Evolutionary conservation across 2,113 vertebrate species (phyloP), one percentile per base, ranked within the genome.

Genomic region (Prietella phreatophila): DNA sequence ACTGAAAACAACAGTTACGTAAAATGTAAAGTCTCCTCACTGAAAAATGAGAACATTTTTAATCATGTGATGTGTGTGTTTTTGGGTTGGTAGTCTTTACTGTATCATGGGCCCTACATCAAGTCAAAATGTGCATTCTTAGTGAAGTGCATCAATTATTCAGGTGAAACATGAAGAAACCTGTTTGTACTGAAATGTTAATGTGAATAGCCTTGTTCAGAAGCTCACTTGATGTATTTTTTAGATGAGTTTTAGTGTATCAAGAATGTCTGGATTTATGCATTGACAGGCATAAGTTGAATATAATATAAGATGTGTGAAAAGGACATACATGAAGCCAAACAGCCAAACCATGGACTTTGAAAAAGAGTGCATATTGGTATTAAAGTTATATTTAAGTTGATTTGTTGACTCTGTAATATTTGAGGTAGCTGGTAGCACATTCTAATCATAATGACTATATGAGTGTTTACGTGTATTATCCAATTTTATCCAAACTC

Each of bases 361-460:
- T 58, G 53, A 86, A 58, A 76, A 71, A 47, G 15, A 85, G 50
- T 25, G 50, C 1, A 30, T 1, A n/a, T 78, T 78, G 42, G n/a
- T 65, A 86, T 80, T 86, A 86, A 82, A 67, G 3, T n/a, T 22
- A 76, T 39, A 55, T 67, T 67, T 81, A 30, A 36, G 56, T 10
- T 71, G 61, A 42, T 82, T 81, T 86, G 78, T 80, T 86, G 61
- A n/a, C 56, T 39, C 30, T 81, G 33, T 67, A 20, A 56, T 1
- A 81, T 69, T 69, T 80, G 85, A 86, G 76, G 85, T 86, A 86
- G 85, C 76, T 61, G 33, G 5, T 15, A 82, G 22, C 30, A 27
- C 13, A 67, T 33, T 53, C 75, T 67, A 67, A 39, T 27, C 15
- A 36, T 55, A 19, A 15, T 86, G 25, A 79, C 19, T 50, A 85